Base-by-base conservation (phyloP, 2,113 vertebrate species). In the Pandion haliaetus region DNA sequence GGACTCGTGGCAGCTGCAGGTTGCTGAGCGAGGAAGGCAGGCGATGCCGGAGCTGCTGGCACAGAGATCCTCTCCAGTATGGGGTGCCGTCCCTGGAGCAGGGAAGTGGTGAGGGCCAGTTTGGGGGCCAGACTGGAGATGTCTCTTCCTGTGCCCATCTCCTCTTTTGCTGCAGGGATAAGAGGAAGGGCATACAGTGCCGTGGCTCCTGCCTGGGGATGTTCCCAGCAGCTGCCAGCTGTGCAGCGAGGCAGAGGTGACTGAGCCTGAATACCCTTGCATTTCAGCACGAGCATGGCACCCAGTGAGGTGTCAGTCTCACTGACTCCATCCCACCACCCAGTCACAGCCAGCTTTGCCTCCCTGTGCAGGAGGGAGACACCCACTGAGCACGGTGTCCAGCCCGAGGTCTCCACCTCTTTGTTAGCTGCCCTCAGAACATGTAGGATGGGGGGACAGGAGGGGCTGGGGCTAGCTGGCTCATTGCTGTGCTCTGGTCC, bases 121-220 rank as follows among this genome's bases (percentile, higher is more conserved):
- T 25, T 47, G 21, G 23, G 10, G 55, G 18, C 11, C 65, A 52
- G 23, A 4, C 1, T n/a, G 71, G 50, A 85, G 34, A 40, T n/a
- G 38, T n/a, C 44, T 13, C 17, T 74, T 67, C 42, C 62, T 67
- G 49, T 21, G 11, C 7, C 38, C 2, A 0, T 25, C 54, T 81
- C 45, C 7, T 65, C 44, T 86, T 49, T 40, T 50, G 19, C 25
- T 16, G 9, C 18, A 3, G 12, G n/a, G 38, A 5, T 31, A 16
- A 26, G 45, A 34, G 63, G 29, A 42, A 73, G 58, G n/a, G 14
- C 2, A 2, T 42, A 4, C 14, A 55, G 67, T 19, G 58, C 28
- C 0, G 0, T 34, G 44, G 7, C 23, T 59, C 26, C 2, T 4
- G 36, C 19, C 58, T n/a, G 9, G 34, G 44, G 8, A 6, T 47